phyloP scores from a whole-genome alignment of 1,140 invertebrate species.

The Drosophila albomicans region DNA sequence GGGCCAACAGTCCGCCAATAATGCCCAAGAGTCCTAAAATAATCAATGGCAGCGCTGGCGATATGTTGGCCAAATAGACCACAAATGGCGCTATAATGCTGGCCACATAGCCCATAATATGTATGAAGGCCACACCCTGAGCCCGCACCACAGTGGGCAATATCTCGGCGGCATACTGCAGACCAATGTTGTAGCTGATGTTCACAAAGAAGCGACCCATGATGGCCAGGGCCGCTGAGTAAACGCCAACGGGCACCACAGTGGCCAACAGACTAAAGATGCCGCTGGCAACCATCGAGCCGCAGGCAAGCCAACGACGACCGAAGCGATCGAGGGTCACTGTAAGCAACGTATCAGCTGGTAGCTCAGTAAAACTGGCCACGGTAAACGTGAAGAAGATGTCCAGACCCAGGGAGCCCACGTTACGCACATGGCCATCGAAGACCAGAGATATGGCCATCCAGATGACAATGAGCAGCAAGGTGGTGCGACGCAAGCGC shows the following conservation, averaged over 20 bases:
- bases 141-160: slow-evolving; percentile 94
- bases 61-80: slow-evolving; percentile 91
- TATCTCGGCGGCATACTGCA: slow-evolving; percentile 94
- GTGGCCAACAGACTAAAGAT: slow-evolving; percentile 92
- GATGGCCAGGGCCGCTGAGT: slow-evolving; percentile 91
- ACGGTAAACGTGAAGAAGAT: slow-evolving; percentile 94
- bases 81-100: slow-evolving; percentile 93
- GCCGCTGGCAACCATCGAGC: slow-evolving; percentile 92
- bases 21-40: slow-evolving; percentile 92
- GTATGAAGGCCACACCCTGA: slow-evolving; percentile 93
- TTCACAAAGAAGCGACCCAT: slow-evolving; percentile 93
- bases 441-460: slow-evolving; percentile 93
- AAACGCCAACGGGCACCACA: slow-evolving; percentile 89
- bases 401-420: slow-evolving; percentile 91
- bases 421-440: slow-evolving; percentile 94
- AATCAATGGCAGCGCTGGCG: slow-evolving; percentile 89
- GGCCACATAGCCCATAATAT: slow-evolving; percentile 94
- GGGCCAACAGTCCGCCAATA: slow-evolving; percentile 89
- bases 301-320: slow-evolving; percentile 92
- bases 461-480: slow-evolving; percentile 84
- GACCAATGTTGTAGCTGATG: slow-evolving; percentile 94
- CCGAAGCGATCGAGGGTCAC: slow-evolving; percentile 93
- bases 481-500: slow-evolving; percentile 89
- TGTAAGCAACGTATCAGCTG: slow-evolving; percentile 93
- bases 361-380: slow-evolving; percentile 89